Conservation (phyloP, 2,888 invertebrate genomes). For the Sinohyriopsis cumingii region DNA sequence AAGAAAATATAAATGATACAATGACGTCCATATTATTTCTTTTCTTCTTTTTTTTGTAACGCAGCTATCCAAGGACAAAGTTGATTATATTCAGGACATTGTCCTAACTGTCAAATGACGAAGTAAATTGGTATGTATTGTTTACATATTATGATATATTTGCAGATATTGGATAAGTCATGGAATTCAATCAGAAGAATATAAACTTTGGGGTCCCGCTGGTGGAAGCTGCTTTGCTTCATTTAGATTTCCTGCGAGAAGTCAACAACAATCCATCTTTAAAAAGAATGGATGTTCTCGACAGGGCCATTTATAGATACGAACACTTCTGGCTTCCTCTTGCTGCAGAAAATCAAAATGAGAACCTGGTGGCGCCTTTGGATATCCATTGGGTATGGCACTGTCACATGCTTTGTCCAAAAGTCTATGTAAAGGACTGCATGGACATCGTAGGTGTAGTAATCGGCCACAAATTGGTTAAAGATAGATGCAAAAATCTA, state of each 20-base stretch:
- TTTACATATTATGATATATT: no score
- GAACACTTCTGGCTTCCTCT: constrained; percentile 73
- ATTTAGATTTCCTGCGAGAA: constrained; percentile 53
- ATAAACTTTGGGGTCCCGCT: constrained; percentile 38
- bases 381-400: constrained; percentile 75
- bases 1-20: no score
- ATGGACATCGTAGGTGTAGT: constrained; percentile 50
- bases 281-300: constrained; percentile 57
- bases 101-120: no score
- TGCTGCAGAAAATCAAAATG: constrained; percentile 60
- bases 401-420: constrained; percentile 70
- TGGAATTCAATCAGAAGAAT: constrained; percentile 5
- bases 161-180: no score
- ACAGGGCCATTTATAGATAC: constrained; percentile 70
- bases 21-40: no score
- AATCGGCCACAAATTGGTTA: constrained; percentile 69
- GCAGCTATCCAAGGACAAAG: no score
- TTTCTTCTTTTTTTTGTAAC: no score
- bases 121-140: no score
- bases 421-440: constrained; percentile 62
- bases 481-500: constrained; percentile 37
- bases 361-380: constrained; percentile 72
- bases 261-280: constrained; percentile 48
- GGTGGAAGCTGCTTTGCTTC: constrained; percentile 34
- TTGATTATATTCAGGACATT: no score